Conservation (phyloP, 2,888 invertebrate genomes). For the Ectropis crepuscularia region DNA sequence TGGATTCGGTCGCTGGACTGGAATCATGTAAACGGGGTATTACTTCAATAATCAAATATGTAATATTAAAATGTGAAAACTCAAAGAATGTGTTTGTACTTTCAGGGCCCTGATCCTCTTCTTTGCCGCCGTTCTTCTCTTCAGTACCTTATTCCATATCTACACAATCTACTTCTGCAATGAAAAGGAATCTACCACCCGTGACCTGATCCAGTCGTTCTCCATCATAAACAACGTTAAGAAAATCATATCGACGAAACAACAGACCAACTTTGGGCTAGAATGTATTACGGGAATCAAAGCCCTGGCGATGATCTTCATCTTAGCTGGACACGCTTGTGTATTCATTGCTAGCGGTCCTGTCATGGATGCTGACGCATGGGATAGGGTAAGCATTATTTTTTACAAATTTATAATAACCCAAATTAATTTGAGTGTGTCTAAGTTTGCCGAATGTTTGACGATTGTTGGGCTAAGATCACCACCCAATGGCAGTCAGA, state of each 20-base stretch:
- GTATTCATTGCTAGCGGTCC: conserved; percentile 88
- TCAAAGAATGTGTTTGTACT: too few relatives aligned
- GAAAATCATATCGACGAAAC: conserved; percentile 85
- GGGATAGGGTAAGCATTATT: conserved; percentile 79
- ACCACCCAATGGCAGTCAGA: too few relatives aligned
- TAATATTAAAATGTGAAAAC: too few relatives aligned
- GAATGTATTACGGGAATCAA: conserved; percentile 88
- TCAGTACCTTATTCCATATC: conserved; percentile 79
- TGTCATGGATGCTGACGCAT: conserved; percentile 86
- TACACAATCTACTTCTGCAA: conserved; percentile 62
- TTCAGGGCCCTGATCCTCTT: conserved; percentile 78
- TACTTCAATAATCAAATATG: too few relatives aligned
- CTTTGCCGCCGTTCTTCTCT: conserved; percentile 70
- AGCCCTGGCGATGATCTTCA: conserved; percentile 87
- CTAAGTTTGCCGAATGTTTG: too few relatives aligned
- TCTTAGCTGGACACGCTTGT: conserved; percentile 87
- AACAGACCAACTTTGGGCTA: conserved; percentile 84
- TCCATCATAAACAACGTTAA: conserved; percentile 85
- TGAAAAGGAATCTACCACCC: conserved; percentile 57
- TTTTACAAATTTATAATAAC: not conserved
- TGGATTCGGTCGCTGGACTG: too few relatives aligned
- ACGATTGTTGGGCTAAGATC: too few relatives aligned
- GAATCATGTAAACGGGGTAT: too few relatives aligned
- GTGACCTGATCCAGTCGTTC: conserved; percentile 78
- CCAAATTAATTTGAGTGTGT: too few relatives aligned